A percentile compares a stretch with the other conserved stretches of the same genome.
Evolutionary conservation across 2,797 vertebrate genomes (phyloP).

Genomic region (Heteromormyrus szaboi): DNA sequence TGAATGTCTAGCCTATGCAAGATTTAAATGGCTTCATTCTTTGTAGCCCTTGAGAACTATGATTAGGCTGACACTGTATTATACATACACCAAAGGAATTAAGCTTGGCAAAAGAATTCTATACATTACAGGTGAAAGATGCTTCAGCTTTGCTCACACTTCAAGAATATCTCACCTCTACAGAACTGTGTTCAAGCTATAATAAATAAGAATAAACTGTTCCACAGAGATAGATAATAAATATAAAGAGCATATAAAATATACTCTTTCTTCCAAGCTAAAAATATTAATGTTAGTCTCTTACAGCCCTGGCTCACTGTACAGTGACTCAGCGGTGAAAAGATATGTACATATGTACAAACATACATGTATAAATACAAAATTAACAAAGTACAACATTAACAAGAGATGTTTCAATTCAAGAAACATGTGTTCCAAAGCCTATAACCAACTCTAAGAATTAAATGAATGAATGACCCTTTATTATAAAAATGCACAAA

Average conservation of each 20-base stretch:
- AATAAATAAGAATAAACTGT: background rate
- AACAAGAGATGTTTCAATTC: background rate
- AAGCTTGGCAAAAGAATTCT: background rate
- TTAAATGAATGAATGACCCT: background rate
- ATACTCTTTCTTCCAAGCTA: background rate
- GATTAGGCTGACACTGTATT: background rate
- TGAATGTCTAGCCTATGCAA: background rate
- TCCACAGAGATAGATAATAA: background rate
- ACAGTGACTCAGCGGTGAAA: background rate
- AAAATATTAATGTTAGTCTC: background rate
- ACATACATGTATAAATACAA: background rate
- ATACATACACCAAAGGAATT: background rate
- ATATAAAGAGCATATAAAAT: background rate
- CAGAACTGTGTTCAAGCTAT: background rate
- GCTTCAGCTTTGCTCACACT: background rate
- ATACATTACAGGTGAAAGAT: background rate
- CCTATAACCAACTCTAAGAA: background rate
- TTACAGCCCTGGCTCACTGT: background rate
- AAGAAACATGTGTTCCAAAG: background rate
- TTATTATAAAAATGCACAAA: background rate
- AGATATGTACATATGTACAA: background rate
- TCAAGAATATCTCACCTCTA: background rate
- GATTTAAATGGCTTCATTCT: background rate
- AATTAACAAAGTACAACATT: background rate
- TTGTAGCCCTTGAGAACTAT: background rate